phyloP scores from a whole-genome alignment of 1,140 invertebrate species.

The Conus betulinus region DNA sequence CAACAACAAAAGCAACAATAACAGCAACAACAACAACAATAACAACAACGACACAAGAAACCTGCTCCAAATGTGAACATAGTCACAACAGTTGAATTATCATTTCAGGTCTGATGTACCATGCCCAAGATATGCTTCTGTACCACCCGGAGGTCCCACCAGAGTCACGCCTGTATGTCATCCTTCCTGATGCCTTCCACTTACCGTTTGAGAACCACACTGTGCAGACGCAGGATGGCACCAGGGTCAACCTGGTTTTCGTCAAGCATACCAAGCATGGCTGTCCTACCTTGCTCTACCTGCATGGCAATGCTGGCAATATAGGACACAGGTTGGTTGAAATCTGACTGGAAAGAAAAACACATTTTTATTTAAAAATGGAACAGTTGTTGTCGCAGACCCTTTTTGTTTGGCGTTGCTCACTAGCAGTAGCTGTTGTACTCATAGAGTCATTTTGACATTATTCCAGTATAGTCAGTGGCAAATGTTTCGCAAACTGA shows the following conservation, averaged over 20 bases:
- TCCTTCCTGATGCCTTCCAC: conserved; percentile 87
- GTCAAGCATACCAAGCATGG: conserved; percentile 83
- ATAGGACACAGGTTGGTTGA: conserved; percentile 89
- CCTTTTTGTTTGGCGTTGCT: too few relatives aligned
- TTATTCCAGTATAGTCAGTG: too few relatives aligned
- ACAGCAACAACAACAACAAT: background rate
- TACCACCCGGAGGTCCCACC: conserved; percentile 92
- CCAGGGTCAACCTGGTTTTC: conserved; percentile 90
- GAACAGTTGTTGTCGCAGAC: too few relatives aligned
- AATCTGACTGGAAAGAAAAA: too few relatives aligned
- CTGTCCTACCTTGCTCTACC: conserved; percentile 89
- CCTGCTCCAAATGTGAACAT: background rate
- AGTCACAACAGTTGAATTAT: background rate
- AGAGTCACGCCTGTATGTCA: conserved; percentile 90
- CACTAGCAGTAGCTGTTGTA: too few relatives aligned
- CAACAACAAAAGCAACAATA: too few relatives aligned
- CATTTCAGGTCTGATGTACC: conserved; percentile 80
- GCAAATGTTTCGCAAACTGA: too few relatives aligned
- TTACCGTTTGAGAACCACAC: conserved; percentile 89
- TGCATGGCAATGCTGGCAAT: conserved; percentile 98
- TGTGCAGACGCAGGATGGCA: conserved; percentile 83
- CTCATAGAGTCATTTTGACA: too few relatives aligned
- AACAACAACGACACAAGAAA: background rate
- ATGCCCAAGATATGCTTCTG: conserved; percentile 88
- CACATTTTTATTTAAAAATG: too few relatives aligned